Base-by-base conservation (phyloP, 2,113 vertebrate species). In the Zeus faber region DNA sequence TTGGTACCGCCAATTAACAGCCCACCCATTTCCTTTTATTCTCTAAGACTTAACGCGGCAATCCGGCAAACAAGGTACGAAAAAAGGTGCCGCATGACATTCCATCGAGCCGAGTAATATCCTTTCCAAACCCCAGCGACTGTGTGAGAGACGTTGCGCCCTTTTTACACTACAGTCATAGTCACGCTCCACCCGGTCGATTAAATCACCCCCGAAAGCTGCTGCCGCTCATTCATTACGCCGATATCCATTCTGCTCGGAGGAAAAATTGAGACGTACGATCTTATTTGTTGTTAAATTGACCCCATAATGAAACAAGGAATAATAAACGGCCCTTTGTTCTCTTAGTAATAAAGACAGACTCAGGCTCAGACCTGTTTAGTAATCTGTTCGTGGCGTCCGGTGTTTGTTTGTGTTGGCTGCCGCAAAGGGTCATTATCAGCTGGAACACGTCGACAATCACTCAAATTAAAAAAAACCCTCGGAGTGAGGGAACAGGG, bases 21-120 rank as follows among this genome's bases (percentile, higher is more conserved):
- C 75, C 76, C 78, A 77, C 80, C 78, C 79, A 75, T 74, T 86
- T 86, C 82, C 84, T 62, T 52, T 73, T 21, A 85, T 87, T 87
- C 83, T 85, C 67, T 70, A 59, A 67, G 54, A 58, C 67, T 52
- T 74, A 53, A 67, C 49, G 60, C 37, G 22, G 64, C 54, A 17
- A 72, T 54, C 54, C 50, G 65, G 23, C 40, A 62, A 33, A n/a
- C n/a, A 33, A 33, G 31, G 40, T 54, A n/a, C n/a, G n/a, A n/a
- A 33, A 70, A 57, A 58, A 22, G 17, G 49, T 49, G 29, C 56
- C 59, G 50, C 68, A 46, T 67, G 44, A 54, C 62, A 76, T 80
- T 78, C 77, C 70, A 51, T 16, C 63, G 58, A 63, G 52, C 65
- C 18, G 67, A 69, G 49, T 62, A 68, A 84, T 55, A 58, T 71